Base-by-base conservation (phyloP, 2,888 invertebrate species). In the Hetaerina titia region DNA sequence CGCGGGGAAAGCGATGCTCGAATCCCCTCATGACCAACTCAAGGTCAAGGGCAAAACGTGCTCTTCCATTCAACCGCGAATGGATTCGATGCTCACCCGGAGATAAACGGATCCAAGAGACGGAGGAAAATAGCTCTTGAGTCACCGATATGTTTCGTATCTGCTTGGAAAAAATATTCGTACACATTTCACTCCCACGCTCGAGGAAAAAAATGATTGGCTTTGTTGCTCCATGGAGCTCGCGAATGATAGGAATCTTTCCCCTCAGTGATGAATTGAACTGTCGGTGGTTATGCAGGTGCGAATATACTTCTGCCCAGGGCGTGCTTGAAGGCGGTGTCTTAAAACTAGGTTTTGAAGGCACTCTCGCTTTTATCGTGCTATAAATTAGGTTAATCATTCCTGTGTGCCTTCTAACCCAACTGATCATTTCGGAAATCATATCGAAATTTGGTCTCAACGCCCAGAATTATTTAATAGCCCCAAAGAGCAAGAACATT, bases 1-100 rank as follows among this genome's bases (percentile, higher is more conserved):
- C 69, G 92, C 22, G 31, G 92, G 56, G 92, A 92, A 92, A 92
- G 69, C 63, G 63, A 22, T 63, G 63, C 63, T 63, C 19, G 92
- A 56, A 56, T 17, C 69, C 56, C 45, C 56, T 69, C 92, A 25
- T 92, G 92, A 92, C 92, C 92, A 69, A 74, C 64, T 56, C 92
- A 92, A 92, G 92, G 92, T 31, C 92, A 92, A 92, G 92, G 92
- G 22, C 45, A 92, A 57, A 92, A 92, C 92, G 92, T 92, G 69
- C 64, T 56, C n/a, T 89, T 22, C 17, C 89, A 58, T 58, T 89
- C 31, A 89, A 58, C 89, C 89, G 58, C 89, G 81, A 81, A 81
- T 31, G 22, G 25, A 25, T 81, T 81, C 81, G 31, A 31, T 81
- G 31, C 31, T 81, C 81, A 11, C 9, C 81, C 81, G 81, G 31